A percentile compares a stretch with the other conserved stretches of the same genome.
Conservation (phyloP, 2,113 vertebrate species). For the Colaptes auratus region DNA sequence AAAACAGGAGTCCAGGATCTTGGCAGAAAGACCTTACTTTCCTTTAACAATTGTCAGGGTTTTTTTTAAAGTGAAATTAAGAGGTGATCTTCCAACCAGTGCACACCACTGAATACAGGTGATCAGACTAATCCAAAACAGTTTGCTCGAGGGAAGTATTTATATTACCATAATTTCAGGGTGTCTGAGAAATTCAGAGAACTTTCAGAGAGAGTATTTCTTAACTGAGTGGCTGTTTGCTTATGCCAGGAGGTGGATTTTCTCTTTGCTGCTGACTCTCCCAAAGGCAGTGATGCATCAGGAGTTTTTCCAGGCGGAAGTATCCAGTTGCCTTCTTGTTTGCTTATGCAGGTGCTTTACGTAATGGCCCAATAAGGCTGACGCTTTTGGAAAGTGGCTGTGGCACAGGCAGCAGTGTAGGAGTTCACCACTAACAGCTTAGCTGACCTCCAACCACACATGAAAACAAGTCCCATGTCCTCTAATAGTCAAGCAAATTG, state of each 20-base stretch:
- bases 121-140: not conserved
- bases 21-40: slow-evolving; percentile 21
- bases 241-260: not conserved
- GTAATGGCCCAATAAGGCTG: not conserved
- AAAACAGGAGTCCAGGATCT: not conserved
- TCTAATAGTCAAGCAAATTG: not conserved
- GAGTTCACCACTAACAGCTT: not conserved
- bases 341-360: slow-evolving; percentile 49
- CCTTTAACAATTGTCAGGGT: not conserved
- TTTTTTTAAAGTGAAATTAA: not conserved
- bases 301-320: slow-evolving; percentile 20
- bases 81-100: not conserved
- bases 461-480: not conserved
- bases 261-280: not conserved
- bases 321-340: slow-evolving; percentile 38
- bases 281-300: not conserved
- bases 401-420: not conserved
- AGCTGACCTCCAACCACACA: not conserved
- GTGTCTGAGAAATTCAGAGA: not conserved
- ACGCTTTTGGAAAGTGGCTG: not conserved
- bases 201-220: not conserved
- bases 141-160: not conserved
- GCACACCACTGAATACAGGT: not conserved
- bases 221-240: not conserved
- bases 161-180: not conserved